Conservation (phyloP, 2,113 vertebrate genomes). For the Lycaon pictus region DNA sequence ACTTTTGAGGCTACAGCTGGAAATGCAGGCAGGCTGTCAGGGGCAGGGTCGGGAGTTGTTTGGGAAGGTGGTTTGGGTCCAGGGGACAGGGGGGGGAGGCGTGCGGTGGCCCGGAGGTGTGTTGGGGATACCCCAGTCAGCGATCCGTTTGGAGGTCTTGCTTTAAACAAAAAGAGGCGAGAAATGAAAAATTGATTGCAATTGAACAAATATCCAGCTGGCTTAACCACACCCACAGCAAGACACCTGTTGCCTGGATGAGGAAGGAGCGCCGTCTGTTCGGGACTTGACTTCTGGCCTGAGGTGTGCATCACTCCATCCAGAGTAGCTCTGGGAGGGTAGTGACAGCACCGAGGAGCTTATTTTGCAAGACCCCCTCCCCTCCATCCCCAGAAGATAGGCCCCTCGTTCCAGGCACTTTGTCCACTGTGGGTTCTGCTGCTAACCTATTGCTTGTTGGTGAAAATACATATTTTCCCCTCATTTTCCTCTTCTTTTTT, state of each 20-base stretch:
- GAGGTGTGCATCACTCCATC: accelerated
- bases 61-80: not conserved
- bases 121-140: not conserved
- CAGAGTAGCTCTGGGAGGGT: accelerated
- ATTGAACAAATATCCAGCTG: not conserved
- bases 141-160: not conserved
- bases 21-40: not conserved
- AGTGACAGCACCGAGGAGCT: accelerated
- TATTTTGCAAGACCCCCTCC: not conserved
- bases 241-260: constrained; percentile 72
- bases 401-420: accelerated
- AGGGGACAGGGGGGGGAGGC: too few relatives aligned
- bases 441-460: not conserved
- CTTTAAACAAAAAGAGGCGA: not conserved
- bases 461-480: not conserved
- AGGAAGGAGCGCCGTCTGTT: not conserved
- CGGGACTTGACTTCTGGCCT: not conserved
- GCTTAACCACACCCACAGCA: not conserved
- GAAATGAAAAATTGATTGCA: not conserved
- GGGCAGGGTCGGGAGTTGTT: not conserved
- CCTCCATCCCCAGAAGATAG: accelerated
- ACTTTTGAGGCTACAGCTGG: not conserved
- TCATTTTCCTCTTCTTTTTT: not conserved
- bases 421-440: not conserved
- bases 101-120: accelerated